Conservation (phyloP, 2,113 vertebrate genomes). For the Manacus vitellinus region DNA sequence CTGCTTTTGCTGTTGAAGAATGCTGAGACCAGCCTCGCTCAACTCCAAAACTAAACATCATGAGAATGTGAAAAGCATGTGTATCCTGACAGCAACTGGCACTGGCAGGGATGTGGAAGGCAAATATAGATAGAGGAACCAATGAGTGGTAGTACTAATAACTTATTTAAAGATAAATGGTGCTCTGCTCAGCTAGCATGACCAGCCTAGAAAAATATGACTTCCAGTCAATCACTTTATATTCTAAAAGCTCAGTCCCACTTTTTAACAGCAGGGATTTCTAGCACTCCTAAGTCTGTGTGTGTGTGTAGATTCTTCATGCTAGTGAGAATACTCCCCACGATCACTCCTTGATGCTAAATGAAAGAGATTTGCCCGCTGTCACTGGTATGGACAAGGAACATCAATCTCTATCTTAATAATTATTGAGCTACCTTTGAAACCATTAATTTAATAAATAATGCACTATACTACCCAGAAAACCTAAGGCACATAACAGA, state of each 20-base stretch:
- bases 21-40: background rate
- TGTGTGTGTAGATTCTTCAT: background rate
- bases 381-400: background rate
- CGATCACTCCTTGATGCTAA: background rate
- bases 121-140: background rate
- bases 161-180: background rate
- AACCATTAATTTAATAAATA: background rate
- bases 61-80: background rate
- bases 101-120: background rate
- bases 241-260: background rate
- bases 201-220: background rate
- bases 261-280: background rate
- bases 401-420: background rate
- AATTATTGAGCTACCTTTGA: background rate
- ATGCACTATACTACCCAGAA: background rate
- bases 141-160: too few relatives aligned
- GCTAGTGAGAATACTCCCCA: fast-evolving
- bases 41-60: background rate
- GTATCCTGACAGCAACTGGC: background rate
- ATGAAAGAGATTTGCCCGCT: background rate
- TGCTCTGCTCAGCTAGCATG: background rate
- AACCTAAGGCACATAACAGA: background rate
- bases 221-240: background rate
- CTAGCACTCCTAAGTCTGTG: too few relatives aligned
- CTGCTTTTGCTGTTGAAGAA: background rate